These are phyloP conservation scores for Drosophila kambysellisi DNA, from an alignment of 2,888 invertebrate species.

Conservation along the genomic window DNA sequence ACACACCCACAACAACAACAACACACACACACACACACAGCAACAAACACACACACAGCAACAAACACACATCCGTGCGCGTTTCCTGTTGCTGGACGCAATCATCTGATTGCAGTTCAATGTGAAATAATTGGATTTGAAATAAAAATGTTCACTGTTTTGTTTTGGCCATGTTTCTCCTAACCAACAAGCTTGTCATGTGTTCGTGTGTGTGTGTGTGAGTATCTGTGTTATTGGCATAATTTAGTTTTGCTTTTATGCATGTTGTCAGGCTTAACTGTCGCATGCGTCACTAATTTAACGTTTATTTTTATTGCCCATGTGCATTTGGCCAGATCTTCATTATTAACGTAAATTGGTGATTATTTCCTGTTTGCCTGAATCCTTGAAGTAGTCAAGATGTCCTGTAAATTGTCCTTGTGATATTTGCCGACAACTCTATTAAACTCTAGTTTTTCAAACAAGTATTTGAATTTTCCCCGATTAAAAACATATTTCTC, in stretches of 20 bases:
- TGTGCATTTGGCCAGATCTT: constrained; percentile 45
- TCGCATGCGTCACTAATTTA: constrained; percentile 70
- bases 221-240: constrained; percentile 49
- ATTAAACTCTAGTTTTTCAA: neutral
- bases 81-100: constrained; percentile 77
- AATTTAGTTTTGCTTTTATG: constrained; percentile 56
- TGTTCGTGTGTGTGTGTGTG: neutral
- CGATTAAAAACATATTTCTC: constrained; percentile 4
- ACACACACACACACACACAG: constrained; percentile 13
- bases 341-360: constrained; percentile 28
- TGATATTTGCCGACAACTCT: neutral
- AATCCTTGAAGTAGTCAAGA: constrained; percentile 2
- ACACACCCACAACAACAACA: constrained; percentile 11
- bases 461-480: neutral
- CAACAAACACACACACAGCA: constrained; percentile 11
- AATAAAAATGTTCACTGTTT: constrained; percentile 73
- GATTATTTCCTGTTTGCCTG: constrained; percentile 6
- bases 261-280: constrained; percentile 50
- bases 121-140: constrained; percentile 82
- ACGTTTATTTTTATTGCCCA: constrained; percentile 66
- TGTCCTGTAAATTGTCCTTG: neutral
- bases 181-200: constrained; percentile 20
- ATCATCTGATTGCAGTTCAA: constrained; percentile 82
- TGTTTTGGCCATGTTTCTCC: constrained; percentile 39
- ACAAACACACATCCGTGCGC: constrained; percentile 17